Evolutionary conservation across 2,888 invertebrate species (phyloP).

Genomic region (Erpobdella octoculata): DNA sequence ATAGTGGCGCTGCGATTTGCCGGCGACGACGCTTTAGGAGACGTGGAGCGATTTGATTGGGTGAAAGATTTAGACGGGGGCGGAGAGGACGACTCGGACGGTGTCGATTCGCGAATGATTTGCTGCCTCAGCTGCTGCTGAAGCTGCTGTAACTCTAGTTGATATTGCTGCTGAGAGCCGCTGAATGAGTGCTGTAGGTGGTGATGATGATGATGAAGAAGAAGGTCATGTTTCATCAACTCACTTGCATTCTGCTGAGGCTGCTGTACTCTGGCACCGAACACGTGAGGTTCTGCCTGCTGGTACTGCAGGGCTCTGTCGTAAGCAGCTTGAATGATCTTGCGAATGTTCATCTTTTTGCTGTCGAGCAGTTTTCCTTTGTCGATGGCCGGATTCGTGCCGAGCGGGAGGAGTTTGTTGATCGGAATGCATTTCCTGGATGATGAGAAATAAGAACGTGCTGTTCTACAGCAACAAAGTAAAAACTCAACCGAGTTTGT

Average conservation of each 20-base stretch:
- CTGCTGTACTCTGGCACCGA: too few species aligned
- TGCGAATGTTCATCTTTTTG: conserved; percentile 6
- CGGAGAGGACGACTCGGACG: not conserved
- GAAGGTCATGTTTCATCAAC: too few species aligned
- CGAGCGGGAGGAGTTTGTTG: conserved; percentile 13
- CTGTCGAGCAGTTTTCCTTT: not conserved
- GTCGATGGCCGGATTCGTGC: conserved; percentile 10
- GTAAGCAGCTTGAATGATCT: conserved; percentile 4
- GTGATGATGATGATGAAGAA: too few species aligned
- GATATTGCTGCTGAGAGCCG: conserved; percentile 2
- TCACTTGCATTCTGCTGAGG: too few species aligned
- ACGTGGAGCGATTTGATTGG: too few species aligned
- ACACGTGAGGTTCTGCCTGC: not conserved
- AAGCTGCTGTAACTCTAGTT: not conserved
- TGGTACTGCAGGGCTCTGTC: conserved; percentile 5
- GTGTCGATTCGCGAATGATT: not conserved
- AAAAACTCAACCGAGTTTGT: too few species aligned
- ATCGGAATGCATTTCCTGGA: conserved; percentile 14
- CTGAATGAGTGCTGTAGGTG: too few species aligned
- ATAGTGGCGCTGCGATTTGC: too few species aligned
- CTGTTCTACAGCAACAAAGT: too few species aligned
- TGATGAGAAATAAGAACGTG: not conserved
- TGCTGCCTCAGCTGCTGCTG: conserved; percentile 3
- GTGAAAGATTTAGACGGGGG: too few species aligned
- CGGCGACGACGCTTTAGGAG: too few species aligned